Conservation (phyloP, 2,888 invertebrate genomes). For the Cataglyphis albicans region DNA sequence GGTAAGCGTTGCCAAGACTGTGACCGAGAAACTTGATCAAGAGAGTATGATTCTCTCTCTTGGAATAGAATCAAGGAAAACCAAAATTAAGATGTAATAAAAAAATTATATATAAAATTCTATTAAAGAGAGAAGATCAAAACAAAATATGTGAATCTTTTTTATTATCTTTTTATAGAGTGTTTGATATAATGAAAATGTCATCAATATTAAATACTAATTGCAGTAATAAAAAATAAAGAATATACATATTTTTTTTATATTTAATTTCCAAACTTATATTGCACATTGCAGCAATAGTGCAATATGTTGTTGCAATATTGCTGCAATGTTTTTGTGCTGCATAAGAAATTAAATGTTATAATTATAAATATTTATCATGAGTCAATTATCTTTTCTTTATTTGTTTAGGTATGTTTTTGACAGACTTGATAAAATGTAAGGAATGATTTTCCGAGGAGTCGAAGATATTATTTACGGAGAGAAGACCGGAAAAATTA, state of each 20-base stretch:
- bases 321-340: too few species aligned
- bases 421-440: background rate
- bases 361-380: background rate
- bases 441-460: background rate
- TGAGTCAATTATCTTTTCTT: background rate
- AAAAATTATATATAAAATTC: background rate
- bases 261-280: too few species aligned
- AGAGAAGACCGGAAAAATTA: slow-evolving; percentile 58
- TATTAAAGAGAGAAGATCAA: background rate
- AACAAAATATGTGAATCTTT: too few species aligned
- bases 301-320: too few species aligned
- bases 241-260: too few species aligned
- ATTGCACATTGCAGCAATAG: too few species aligned
- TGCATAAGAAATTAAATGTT: background rate
- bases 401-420: background rate
- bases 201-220: too few species aligned
- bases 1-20: background rate
- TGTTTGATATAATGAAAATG: too few species aligned
- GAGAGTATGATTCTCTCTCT: background rate
- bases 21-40: background rate
- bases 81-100: background rate
- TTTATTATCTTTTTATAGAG: too few species aligned
- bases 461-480: background rate
- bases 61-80: background rate
- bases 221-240: too few species aligned